These are phyloP conservation scores for Cepphus grylle DNA, from an alignment of 2,113 vertebrate species.

Conservation along the genomic window DNA sequence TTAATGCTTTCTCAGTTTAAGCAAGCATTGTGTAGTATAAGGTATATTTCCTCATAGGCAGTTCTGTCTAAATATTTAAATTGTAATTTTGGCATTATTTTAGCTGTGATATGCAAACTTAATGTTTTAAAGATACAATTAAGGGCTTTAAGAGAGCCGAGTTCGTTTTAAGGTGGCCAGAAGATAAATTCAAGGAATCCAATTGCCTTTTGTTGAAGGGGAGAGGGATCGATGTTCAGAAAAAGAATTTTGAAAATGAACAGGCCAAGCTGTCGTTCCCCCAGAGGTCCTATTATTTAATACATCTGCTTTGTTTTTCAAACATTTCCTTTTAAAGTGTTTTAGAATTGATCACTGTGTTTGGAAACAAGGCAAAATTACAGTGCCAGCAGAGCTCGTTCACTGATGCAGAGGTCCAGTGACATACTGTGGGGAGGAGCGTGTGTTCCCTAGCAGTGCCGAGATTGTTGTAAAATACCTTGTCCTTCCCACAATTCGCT, in stretches of 20 bases:
- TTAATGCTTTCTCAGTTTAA: neutral
- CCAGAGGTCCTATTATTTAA: neutral
- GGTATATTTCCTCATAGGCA: neutral
- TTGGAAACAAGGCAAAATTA: neutral
- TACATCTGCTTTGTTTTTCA: neutral
- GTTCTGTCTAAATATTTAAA: neutral
- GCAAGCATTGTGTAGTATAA: neutral
- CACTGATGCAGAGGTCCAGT: neutral
- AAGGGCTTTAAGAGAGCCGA: neutral
- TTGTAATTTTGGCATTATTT: neutral
- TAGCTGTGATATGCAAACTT: neutral
- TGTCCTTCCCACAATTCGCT: neutral
- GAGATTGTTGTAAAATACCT: neutral
- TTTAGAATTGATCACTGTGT: neutral
- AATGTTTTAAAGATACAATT: neutral
- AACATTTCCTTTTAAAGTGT: neutral
- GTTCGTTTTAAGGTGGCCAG: neutral
- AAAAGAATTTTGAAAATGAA: neutral
- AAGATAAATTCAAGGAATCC: neutral
- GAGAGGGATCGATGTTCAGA: neutral
- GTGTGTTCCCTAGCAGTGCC: accelerated
- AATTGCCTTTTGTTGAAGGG: neutral
- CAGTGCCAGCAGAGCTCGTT: neutral
- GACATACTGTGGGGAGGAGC: neutral
- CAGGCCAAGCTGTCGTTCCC: neutral